Evolutionary conservation across 2,888 invertebrate species (phyloP), one percentile per base, ranked within the genome.

Genomic region (Ichneumoninae sp.): DNA sequence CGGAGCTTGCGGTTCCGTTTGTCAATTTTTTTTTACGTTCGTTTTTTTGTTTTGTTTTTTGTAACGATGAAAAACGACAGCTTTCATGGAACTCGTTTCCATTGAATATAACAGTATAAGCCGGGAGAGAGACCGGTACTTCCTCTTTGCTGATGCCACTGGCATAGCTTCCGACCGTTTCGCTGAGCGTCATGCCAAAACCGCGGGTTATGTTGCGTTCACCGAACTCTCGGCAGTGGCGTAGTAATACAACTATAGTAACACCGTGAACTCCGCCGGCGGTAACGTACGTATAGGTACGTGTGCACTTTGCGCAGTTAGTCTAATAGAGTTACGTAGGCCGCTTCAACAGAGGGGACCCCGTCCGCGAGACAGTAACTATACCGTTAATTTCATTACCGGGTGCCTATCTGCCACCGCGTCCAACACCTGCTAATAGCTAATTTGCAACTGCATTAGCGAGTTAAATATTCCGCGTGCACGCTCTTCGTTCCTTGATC

Each of bases 371-470:
- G 88, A 87, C 89, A 87, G 89, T 88, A 90, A 91, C 91, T 90
- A 90, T 90, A 90, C 88, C 85, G 88, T 89, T 91, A 90, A 92
- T 91, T 92, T 88, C 88, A 92, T 92, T 90, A 89, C 85, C 66
- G 75, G 82, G 78, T 87, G 87, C 89, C 89, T 88, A 89, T 89
- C 88, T 83, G 85, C 87, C 88, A 86, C 87, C 87, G 87, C 87
- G 88, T 88, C 88, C 89, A 91, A 91, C 89, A 88, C 88, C 88
- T 88, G 88, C 90, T 91, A 92, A 91, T 92, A 90, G 90, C 89
- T 91, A 90, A 92, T 92, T 91, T 89, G 89, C 88, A 91, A 89
- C 89, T 91, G 88, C 88, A 90, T 91, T 90, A 90, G 88, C 90
- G 89, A 88, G 89, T 90, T 91, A 89, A 90, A 91, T 91, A 91